These are phyloP conservation scores for Spea hammondii DNA, from an alignment of 2,797 vertebrate genomes.

Conservation along the genomic window DNA sequence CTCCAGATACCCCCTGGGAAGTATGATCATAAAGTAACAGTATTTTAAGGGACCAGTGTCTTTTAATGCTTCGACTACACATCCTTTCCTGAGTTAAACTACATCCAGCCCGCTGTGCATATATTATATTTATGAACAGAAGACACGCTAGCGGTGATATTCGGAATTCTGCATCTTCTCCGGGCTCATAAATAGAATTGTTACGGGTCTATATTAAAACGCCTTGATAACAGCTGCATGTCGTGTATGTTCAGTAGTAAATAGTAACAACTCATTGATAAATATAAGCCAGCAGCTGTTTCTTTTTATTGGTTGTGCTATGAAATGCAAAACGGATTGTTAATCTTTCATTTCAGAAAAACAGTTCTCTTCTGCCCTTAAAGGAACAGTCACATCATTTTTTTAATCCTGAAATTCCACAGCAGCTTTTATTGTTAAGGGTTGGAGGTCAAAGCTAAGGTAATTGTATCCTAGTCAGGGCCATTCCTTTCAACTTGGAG, in stretches of 20 bases:
- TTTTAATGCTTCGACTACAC: too few relatives aligned
- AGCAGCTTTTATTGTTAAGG: not conserved
- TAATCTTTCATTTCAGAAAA: slow-evolving; percentile 21
- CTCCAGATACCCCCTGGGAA: too few relatives aligned
- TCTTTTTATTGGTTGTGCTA: slow-evolving; percentile 11
- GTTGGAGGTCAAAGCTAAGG: slow-evolving; percentile 29
- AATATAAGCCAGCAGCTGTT: slow-evolving; percentile 30
- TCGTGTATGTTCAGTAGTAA: slow-evolving; percentile 7
- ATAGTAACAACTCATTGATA: slow-evolving; percentile 30
- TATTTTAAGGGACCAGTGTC: too few relatives aligned
- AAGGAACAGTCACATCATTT: not conserved
- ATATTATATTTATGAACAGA: not conserved
- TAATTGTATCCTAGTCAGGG: slow-evolving; percentile 4
- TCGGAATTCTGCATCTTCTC: not conserved
- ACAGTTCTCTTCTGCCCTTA: slow-evolving; percentile 5
- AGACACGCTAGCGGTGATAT: not conserved
- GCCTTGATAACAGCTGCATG: slow-evolving; percentile 18
- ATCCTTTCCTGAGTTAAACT: too few relatives aligned
- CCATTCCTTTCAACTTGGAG: too few relatives aligned
- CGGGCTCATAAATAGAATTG: not conserved
- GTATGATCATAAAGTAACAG: too few relatives aligned
- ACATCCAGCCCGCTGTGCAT: not conserved
- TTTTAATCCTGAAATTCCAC: slow-evolving; percentile 26
- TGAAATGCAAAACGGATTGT: slow-evolving; percentile 23
- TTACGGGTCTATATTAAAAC: not conserved